Conservation (phyloP, 2,888 invertebrate species). For the Ptychoptera albimana region DNA sequence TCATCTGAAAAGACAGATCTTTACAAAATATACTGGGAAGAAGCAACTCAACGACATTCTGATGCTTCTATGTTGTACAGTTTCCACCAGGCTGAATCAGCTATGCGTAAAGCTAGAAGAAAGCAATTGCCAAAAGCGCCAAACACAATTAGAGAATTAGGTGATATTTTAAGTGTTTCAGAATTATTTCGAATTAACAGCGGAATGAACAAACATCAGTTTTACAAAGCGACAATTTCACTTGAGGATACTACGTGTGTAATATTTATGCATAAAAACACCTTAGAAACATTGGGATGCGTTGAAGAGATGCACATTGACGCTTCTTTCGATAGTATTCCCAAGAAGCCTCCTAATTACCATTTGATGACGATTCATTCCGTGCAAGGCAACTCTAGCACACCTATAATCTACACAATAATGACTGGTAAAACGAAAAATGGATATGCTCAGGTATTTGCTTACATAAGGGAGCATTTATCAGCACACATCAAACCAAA, state of each 20-base stretch:
- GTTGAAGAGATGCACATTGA: constrained; percentile 17
- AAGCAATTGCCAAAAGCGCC: constrained; percentile 15
- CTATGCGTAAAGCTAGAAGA: constrained; percentile 18
- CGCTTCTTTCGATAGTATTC: constrained; percentile 12
- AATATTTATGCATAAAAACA: constrained; percentile 16
- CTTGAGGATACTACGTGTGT: constrained; percentile 12
- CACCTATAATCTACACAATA: constrained; percentile 15
- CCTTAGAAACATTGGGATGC: constrained; percentile 13
- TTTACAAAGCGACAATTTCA: constrained; percentile 15
- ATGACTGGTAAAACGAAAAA: constrained; percentile 14
- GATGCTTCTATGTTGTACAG: constrained; percentile 17
- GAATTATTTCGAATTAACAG: constrained; percentile 16
- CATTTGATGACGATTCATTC: constrained; percentile 15
- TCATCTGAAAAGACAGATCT: constrained; percentile 14
- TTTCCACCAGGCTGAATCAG: constrained; percentile 16
- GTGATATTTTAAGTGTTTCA: constrained; percentile 13
- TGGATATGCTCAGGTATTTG: constrained; percentile 13
- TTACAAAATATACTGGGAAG: constrained; percentile 17
- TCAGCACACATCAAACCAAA: constrained; percentile 13
- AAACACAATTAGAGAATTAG: constrained; percentile 13
- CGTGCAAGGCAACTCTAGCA: constrained; percentile 14
- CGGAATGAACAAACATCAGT: constrained; percentile 14
- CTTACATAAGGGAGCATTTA: constrained; percentile 14
- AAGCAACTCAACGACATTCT: constrained; percentile 15
- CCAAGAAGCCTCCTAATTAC: constrained; percentile 12